Conservation (phyloP, 2,888 invertebrate species). For the Auanema freiburgensis region DNA sequence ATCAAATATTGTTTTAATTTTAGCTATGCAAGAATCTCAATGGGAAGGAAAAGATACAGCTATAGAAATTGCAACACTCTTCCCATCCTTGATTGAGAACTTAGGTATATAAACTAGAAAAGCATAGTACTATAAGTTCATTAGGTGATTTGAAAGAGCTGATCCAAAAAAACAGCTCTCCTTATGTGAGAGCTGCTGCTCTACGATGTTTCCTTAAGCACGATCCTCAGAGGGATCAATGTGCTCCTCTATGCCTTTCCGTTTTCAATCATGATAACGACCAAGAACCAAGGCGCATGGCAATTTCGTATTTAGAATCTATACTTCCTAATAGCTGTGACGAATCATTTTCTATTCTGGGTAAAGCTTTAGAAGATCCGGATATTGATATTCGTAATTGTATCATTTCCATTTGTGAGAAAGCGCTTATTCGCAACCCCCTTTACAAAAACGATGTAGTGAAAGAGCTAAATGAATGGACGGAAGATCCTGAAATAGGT, state of each 20-base stretch:
- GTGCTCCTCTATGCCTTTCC: background rate
- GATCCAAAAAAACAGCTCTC: background rate
- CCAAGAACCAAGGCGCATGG: background rate
- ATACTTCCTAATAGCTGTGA: background rate
- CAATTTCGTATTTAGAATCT: background rate
- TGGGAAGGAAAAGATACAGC: constrained; percentile 8
- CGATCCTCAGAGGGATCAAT: background rate
- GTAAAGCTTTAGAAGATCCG: constrained; percentile 2
- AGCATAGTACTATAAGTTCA: no score
- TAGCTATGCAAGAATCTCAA: no score
- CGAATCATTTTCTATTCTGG: background rate
- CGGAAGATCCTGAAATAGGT: constrained; percentile 15
- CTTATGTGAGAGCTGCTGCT: constrained; percentile 10
- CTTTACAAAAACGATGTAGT: background rate
- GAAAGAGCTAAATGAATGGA: constrained; percentile 4
- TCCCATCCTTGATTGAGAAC: background rate
- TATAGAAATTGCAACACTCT: constrained; percentile 7
- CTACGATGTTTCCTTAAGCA: constrained; percentile 4
- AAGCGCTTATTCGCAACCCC: background rate
- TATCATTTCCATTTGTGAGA: background rate
- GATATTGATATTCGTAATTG: background rate
- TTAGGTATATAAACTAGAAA: no score
- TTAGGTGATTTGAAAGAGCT: constrained; percentile 2
- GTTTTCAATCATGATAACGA: background rate
- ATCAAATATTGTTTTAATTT: no score